Evolutionary conservation across 1,140 invertebrate species (phyloP).

Genomic region (Cydia fagiglandana): DNA sequence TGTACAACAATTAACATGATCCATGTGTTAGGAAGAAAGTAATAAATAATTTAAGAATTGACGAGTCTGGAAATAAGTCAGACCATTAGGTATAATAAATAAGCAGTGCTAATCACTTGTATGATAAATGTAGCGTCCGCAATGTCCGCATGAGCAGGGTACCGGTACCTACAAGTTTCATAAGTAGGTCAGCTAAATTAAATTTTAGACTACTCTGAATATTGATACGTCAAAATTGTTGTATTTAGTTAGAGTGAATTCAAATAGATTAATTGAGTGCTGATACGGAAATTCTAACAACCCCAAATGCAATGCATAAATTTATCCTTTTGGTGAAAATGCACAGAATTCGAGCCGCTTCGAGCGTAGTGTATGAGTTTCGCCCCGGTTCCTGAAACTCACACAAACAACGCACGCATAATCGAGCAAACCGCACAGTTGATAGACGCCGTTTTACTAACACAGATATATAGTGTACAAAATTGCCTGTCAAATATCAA

Average conservation of each 20-base stretch:
- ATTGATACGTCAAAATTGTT: neutral
- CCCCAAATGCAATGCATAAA: neutral
- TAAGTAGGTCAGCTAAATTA: too few species aligned
- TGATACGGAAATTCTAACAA: neutral
- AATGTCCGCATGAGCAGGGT: too few species aligned
- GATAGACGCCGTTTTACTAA: neutral
- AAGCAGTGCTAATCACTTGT: too few species aligned
- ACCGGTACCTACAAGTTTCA: too few species aligned
- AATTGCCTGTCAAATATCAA: too few species aligned
- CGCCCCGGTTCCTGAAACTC: neutral
- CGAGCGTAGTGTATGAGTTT: neutral
- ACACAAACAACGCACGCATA: neutral
- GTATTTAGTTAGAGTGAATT: neutral
- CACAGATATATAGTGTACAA: neutral
- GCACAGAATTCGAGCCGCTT: neutral
- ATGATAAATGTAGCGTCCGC: too few species aligned
- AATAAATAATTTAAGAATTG: too few species aligned
- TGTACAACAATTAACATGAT: too few species aligned
- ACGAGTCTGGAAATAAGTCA: too few species aligned
- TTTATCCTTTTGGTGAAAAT: neutral
- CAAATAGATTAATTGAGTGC: neutral
- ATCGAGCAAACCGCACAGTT: neutral
- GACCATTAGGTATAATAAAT: too few species aligned
- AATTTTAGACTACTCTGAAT: too few species aligned
- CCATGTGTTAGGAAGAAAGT: too few species aligned